A percentile compares a stretch with the other conserved stretches of the same genome.
Evolutionary conservation across 2,113 vertebrate genomes (phyloP).

Genomic region (Zapus hudsonius): DNA sequence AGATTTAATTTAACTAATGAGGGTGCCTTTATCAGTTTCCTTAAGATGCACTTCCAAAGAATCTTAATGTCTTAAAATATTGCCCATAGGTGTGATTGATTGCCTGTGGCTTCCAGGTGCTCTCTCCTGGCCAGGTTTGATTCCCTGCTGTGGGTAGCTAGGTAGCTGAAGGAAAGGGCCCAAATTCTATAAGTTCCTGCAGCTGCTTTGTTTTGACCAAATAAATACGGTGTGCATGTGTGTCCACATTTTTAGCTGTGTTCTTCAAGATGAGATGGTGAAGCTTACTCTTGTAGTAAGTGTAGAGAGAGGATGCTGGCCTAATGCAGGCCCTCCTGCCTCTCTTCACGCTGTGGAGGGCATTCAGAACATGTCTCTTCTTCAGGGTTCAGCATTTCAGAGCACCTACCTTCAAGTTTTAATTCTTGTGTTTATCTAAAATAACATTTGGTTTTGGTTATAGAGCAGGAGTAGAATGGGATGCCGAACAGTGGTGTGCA

Average conservation of each 20-base stretch:
- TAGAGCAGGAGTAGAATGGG: background rate
- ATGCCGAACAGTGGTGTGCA: background rate
- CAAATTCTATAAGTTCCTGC: background rate
- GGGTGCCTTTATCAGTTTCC: background rate
- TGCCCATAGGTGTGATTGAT: background rate
- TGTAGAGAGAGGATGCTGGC: background rate
- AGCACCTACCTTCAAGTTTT: background rate
- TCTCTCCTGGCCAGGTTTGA: slow-evolving; percentile 1
- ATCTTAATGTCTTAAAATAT: background rate
- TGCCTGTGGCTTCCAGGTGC: background rate
- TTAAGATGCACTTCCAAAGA: slow-evolving; percentile 18
- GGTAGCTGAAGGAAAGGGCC: background rate
- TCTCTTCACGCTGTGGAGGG: background rate
- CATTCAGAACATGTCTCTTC: background rate
- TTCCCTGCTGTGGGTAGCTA: background rate
- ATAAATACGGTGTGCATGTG: background rate
- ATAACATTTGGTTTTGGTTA: slow-evolving; percentile 9
- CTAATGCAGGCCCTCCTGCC: background rate
- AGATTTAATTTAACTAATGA: background rate
- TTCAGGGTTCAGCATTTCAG: background rate
- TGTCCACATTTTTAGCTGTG: background rate
- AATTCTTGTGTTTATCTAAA: background rate
- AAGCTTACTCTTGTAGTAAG: background rate
- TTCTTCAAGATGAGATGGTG: background rate
- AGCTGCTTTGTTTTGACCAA: background rate